Evolutionary conservation across 2,113 vertebrate species (phyloP).

Genomic region (Benitochromis conjunctus): DNA sequence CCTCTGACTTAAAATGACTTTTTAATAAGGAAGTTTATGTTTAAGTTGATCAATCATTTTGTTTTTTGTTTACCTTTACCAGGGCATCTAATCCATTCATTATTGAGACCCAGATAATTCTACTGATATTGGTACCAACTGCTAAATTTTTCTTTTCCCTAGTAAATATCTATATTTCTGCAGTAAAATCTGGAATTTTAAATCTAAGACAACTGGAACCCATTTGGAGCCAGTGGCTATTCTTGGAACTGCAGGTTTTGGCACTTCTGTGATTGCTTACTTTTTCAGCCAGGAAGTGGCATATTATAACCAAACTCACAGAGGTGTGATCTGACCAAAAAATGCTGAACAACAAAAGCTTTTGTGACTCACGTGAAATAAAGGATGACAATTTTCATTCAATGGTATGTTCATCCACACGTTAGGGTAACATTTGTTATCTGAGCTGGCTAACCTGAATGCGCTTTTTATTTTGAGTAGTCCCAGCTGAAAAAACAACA

Average conservation of each 20-base stretch:
- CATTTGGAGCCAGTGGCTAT: not conserved
- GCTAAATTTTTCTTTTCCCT: not conserved
- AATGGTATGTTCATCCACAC: not conserved
- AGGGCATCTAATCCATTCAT: not conserved
- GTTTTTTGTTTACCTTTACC: not conserved
- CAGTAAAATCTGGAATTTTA: not conserved
- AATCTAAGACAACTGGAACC: not conserved
- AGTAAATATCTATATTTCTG: not conserved
- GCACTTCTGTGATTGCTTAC: not conserved
- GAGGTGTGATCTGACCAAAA: not conserved
- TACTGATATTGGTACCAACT: not conserved
- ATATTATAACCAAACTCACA: not conserved
- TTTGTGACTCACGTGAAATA: not conserved
- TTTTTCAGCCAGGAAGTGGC: not conserved
- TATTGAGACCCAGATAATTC: not conserved
- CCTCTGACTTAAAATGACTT: not conserved
- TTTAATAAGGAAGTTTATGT: not conserved
- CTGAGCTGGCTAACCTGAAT: not conserved
- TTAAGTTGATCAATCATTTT: not conserved
- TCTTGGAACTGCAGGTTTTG: not conserved
- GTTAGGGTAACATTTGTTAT: not conserved
- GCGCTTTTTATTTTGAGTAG: not conserved
- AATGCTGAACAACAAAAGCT: not conserved
- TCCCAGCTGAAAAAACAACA: not conserved
- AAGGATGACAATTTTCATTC: not conserved